Evolutionary conservation across 2,113 vertebrate genomes (phyloP).

Genomic region (Prunella fulvescens): DNA sequence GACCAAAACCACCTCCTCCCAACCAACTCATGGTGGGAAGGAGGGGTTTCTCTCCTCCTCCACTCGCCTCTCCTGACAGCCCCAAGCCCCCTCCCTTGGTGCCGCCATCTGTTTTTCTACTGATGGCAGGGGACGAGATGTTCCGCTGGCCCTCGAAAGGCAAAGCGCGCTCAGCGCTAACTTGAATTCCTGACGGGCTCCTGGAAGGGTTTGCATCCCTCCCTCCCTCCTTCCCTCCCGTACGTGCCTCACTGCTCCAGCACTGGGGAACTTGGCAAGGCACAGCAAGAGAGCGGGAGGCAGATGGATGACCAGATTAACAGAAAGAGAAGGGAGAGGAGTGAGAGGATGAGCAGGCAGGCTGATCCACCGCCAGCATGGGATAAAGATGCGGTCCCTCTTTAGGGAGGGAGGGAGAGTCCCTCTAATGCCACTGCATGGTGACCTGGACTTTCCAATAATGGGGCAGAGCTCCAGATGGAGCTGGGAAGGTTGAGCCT

Average conservation of each 20-base stretch:
- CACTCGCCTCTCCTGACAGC: not conserved
- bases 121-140: constrained; percentile 68
- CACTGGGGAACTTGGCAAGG: constrained; percentile 49
- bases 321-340: not conserved
- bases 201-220: constrained; percentile 41
- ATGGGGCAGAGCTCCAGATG: not conserved
- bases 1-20: not conserved
- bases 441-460: constrained; percentile 23
- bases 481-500: not conserved
- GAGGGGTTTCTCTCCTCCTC: not conserved
- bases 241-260: not conserved
- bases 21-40: fast-evolving
- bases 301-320: constrained; percentile 33
- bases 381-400: not conserved
- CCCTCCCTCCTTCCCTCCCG: not conserved
- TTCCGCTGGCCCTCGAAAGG: constrained; percentile 34
- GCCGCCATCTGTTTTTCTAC: constrained; percentile 72
- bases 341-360: not conserved
- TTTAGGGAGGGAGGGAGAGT: not conserved
- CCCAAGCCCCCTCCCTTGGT: not conserved
- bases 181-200: constrained; percentile 36
- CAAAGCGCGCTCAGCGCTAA: not conserved
- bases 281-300: not conserved
- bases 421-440: not conserved
- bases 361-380: not conserved